Conservation (phyloP, 2,888 invertebrate genomes). For the Carcina quercana region DNA sequence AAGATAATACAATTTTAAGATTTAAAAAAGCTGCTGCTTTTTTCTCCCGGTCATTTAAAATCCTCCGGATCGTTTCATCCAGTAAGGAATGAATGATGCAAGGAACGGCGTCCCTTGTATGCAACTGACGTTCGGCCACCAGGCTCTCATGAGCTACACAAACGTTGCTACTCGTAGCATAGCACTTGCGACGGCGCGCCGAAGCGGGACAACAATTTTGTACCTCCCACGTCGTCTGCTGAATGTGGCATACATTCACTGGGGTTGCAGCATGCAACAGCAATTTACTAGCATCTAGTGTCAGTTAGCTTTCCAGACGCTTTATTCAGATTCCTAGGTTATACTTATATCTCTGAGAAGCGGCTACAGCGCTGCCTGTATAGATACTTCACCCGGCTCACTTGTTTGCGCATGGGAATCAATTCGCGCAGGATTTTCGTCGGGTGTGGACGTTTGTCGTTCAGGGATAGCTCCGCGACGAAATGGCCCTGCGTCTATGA, state of each 20-base stretch:
- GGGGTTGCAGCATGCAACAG: conserved; percentile 14
- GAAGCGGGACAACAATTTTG: conserved; percentile 4
- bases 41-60: too few relatives aligned
- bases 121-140: conserved; percentile 43
- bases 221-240: conserved; percentile 21
- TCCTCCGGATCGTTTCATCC: too few relatives aligned
- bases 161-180: not conserved
- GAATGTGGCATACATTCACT: conserved; percentile 22
- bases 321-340: not conserved
- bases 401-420: not conserved
- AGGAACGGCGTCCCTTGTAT: conserved; percentile 51
- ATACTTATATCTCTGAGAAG: conserved; percentile 11
- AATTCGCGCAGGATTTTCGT: conserved; percentile 29
- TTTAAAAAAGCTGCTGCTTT: too few relatives aligned
- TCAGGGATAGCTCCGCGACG: conserved; percentile 22
- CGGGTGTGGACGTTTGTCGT: conserved; percentile 30
- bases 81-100: conserved; percentile 22
- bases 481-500: conserved; percentile 35
- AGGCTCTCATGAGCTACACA: conserved; percentile 31
- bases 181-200: not conserved
- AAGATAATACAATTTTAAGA: too few relatives aligned
- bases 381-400: not conserved
- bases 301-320: not conserved
- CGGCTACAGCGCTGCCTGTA: conserved; percentile 8
- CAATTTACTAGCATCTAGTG: not conserved